Evolutionary conservation across 1,140 invertebrate species (phyloP), one percentile per base, ranked within the genome.

Genomic region (Stenopsyche tienmushanensis): DNA sequence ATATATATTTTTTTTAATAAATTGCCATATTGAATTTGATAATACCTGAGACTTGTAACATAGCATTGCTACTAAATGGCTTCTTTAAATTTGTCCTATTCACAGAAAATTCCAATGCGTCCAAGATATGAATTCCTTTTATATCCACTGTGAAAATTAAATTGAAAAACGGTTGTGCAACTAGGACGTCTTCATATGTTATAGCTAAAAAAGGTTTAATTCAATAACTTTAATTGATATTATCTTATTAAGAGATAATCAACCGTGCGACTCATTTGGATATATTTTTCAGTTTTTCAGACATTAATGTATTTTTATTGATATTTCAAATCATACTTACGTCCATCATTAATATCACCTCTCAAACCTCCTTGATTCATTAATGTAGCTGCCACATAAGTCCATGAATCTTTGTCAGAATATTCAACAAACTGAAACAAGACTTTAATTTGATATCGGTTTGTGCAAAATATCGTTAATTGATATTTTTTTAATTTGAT

Each of bases 341-440:
- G 77, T 73, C 73, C 77, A 52, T 70, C 80, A 59, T 45, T 76
- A 67, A 76, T 88, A 73, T 53, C 81, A 76, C 71, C 78, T 66
- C 90, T 77, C 21, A 91, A 80, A 18, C 84, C 86, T 13, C 90
- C 90, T 0, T 83, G 75, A 73, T 90, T 89, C 1, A 80, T 76
- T 0, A 90, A 69, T 1, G 83, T 82, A 34, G 90, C 83, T 0
- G 84, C 78, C 0, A 85, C 87, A 49, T 84, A 80, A 9, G 84
- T 84, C 88, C 88, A 90, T 20, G 71, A 71, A 15, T 71, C 64
- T 24, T 74, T 71, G 13, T 74, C 67, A 9, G 73, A 72, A 20
- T 71, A 39, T 10, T 75, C 67, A 63, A 60, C 55, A 34, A 60
- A 18, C 44, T 54, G 29, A 66, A 69, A 69, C 17, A 9, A n/a